phyloP scores from a whole-genome alignment of 1,140 invertebrate species.

The Littorina saxatilis region DNA sequence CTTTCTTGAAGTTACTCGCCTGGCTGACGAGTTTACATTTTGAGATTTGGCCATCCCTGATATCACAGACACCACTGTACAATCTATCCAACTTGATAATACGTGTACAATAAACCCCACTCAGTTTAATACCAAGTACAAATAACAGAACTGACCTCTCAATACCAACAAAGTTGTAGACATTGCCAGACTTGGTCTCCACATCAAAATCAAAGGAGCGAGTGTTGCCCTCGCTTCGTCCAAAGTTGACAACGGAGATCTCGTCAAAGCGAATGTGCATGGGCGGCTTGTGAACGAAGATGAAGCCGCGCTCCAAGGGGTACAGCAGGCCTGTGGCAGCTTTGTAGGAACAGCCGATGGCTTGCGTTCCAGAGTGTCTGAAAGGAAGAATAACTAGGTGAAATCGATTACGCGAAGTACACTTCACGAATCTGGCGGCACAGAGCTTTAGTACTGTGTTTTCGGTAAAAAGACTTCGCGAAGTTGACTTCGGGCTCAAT shows the following conservation, averaged over 20 bases:
- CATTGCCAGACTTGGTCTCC: slow-evolving; percentile 90
- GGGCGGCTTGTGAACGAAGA: slow-evolving; percentile 99
- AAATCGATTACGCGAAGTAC: too few relatives aligned
- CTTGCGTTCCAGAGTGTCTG: slow-evolving; percentile 93
- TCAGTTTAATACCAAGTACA: too few relatives aligned
- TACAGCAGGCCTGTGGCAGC: slow-evolving; percentile 98
- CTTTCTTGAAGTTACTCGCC: too few relatives aligned
- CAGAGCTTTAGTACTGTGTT: too few relatives aligned
- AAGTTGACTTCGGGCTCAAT: too few relatives aligned
- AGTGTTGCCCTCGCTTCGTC: slow-evolving; percentile 95
- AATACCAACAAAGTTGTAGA: slow-evolving; percentile 97
- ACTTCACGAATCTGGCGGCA: too few relatives aligned
- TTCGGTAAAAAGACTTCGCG: too few relatives aligned
- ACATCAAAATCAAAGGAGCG: slow-evolving; percentile 93
- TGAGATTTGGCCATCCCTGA: too few relatives aligned
- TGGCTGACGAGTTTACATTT: too few relatives aligned
- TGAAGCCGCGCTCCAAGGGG: slow-evolving; percentile 98
- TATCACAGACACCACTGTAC: too few relatives aligned
- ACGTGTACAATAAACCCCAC: too few relatives aligned
- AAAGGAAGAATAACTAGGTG: slow-evolving; percentile 42
- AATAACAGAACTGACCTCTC: slow-evolving; percentile 84
- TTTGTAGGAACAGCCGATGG: slow-evolving; percentile 97
- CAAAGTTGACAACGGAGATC: slow-evolving; percentile 96
- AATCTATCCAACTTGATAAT: too few relatives aligned
- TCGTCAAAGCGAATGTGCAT: slow-evolving; percentile 99